These are phyloP conservation scores for Galemys pyrenaicus DNA, from an alignment of 2,113 vertebrate genomes.

Conservation along the genomic window DNA sequence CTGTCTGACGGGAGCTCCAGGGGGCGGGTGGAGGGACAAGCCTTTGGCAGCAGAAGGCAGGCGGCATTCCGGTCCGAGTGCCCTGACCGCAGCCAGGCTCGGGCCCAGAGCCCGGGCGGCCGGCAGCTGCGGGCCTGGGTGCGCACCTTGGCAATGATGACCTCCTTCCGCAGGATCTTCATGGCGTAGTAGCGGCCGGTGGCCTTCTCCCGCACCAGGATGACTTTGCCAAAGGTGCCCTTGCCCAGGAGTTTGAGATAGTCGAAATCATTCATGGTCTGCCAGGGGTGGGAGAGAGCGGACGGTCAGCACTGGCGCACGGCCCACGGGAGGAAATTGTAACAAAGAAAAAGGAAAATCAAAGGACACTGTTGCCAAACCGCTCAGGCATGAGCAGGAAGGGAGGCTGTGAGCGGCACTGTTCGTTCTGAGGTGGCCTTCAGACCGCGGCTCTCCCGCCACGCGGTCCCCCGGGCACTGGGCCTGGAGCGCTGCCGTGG, in stretches of 20 bases:
- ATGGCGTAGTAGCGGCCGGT: conserved; percentile 95
- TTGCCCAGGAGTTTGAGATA: conserved; percentile 97
- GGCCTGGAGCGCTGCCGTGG: accelerated
- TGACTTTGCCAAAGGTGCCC: conserved; percentile 98
- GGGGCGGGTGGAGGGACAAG: background rate
- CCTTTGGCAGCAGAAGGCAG: accelerated
- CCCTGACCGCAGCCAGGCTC: too few relatives aligned
- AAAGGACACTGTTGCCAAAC: conserved; percentile 6
- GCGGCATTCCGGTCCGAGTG: accelerated
- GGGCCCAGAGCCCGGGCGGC: background rate
- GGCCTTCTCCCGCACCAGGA: conserved; percentile 95
- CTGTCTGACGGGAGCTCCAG: background rate
- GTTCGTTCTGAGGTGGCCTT: background rate
- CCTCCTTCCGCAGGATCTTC: conserved; percentile 97
- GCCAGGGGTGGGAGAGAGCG: background rate
- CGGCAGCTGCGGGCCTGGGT: accelerated
- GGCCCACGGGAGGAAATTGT: background rate
- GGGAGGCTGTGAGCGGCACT: background rate
- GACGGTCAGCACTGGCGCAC: background rate
- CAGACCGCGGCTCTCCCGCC: background rate
- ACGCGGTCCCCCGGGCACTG: accelerated
- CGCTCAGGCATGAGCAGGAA: background rate
- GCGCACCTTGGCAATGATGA: conserved; percentile 95
- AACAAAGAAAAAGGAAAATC: conserved; percentile 45
- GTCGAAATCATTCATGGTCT: conserved; percentile 98